Evolutionary conservation across 2,888 invertebrate genomes (phyloP), one percentile per base, ranked within the genome.

Genomic region (Elegia similella): DNA sequence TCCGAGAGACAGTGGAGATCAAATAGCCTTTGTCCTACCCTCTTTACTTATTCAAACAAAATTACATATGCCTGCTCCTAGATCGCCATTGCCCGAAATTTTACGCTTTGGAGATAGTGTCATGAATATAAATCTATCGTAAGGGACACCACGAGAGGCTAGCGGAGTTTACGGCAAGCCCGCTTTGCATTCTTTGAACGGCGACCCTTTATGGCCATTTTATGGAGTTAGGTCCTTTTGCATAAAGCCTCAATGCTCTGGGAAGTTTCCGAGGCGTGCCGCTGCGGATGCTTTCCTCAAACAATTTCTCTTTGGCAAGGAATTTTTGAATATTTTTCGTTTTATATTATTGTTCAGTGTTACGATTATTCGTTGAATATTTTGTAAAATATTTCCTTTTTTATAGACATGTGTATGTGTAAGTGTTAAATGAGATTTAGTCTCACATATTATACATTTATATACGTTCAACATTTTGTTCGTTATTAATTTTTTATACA

Each of bases 51-150:
- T 91, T 89, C 90, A 91, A 90, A 91, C 89, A 91, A 89, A 90
- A 90, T 91, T 91, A 91, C 90, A 88, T 91, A 90, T 90, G 90
- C 90, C 84, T 82, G 86, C 84, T 86, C 84, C 85, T 80, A 87
- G 86, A 88, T 90, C 85, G 87, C 89, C 88, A 86, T 86, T 82
- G 87, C 83, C 88, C 90, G 89, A 90, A 91, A 90, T 90, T 90
- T 89, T 89, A 89, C 90, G 90, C 86, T 86, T 78, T 78, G 71
- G 81, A 89, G 88, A 89, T 87, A 88, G 88, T 87, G 91, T 83
- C 89, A 90, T 91, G 90, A 91, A 91, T 91, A 91, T 91, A 90
- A 91, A 91, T 90, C 88, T 89, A 88, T 88, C 86, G 89, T 88
- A 88, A 88, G 88, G 85, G 86, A 87, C 86, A 86, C 84, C 82